These are phyloP conservation scores for Rhingia rostrata DNA, from an alignment of 2,888 invertebrate genomes.

Conservation along the genomic window DNA sequence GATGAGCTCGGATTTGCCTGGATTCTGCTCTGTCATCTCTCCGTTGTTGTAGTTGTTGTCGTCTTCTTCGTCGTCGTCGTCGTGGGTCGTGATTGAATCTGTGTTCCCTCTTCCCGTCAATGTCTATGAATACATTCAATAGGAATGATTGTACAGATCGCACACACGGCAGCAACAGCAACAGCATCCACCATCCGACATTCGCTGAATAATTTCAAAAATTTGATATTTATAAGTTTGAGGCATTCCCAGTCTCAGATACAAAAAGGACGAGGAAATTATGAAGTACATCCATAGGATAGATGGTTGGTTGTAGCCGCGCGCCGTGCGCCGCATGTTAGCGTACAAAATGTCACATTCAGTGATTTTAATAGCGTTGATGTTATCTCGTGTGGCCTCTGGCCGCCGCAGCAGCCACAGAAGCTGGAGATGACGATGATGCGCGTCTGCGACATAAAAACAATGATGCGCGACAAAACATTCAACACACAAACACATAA, in stretches of 20 bases:
- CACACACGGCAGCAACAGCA: constrained; percentile 48
- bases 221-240: constrained; percentile 73
- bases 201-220: constrained; percentile 62
- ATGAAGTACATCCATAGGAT: constrained; percentile 50
- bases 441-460: constrained; percentile 72
- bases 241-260: neutral
- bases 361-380: constrained; percentile 74
- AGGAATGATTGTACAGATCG: constrained; percentile 56
- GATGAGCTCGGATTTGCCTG: constrained; percentile 67
- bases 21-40: constrained; percentile 35
- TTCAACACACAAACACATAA: constrained; percentile 65
- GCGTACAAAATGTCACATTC: constrained; percentile 73
- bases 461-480: constrained; percentile 75
- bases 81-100: constrained; percentile 59
- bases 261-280: constrained; percentile 54
- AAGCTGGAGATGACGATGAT: constrained; percentile 68
- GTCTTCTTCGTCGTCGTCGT: constrained; percentile 6
- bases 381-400: constrained; percentile 74
- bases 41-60: too few relatives aligned
- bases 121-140: constrained; percentile 69
- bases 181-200: constrained; percentile 1
- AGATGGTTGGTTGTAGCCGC: constrained; percentile 22
- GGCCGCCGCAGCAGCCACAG: constrained; percentile 53
- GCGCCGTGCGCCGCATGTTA: constrained; percentile 67
- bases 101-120: constrained; percentile 42